Evolutionary conservation across 2,888 invertebrate species (phyloP), one percentile per base, ranked within the genome.

Genomic region (Bhutanitis thaidina): DNA sequence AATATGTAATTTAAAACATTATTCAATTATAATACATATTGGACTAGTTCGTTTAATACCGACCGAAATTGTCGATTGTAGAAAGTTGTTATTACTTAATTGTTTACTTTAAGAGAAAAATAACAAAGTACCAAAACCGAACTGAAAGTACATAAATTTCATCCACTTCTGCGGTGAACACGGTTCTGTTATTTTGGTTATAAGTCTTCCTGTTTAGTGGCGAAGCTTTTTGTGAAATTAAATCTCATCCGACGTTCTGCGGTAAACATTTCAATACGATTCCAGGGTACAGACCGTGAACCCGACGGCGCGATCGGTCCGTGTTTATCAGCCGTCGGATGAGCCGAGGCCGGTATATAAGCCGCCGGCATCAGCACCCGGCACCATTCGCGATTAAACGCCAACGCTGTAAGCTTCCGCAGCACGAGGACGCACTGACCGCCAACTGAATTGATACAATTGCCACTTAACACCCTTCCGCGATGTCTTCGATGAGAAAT

Each of bases 281-380:
- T 85, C 86, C 87, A 81, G 87, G 82, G 81, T 75, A 71, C 55
- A 60, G 81, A 78, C 88, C 88, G 78, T 89, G 88, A 89, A 88
- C 88, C 80, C 80, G 46, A 3, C 38, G 37, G 30, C 38, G 32
- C 43, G 30, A 38, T 77, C 77, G 65, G 69, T 73, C 71, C 70
- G 67, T 71, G 75, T 77, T 74, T 74, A 74, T 76, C 64, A 70
- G 79, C 71, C 69, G 80, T 75, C 81, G 81, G 86, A 85, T 82
- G 84, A 80, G 74, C 74, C 88, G 88, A 89, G 88, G 88, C 86
- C 86, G 80, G 79, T 88, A 87, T 89, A 88, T 84, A 89, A 87
- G 72, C 71, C 70, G 67, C 63, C 72, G 71, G 66, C 69, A 67
- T 69, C 79, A 77, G 69, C 79, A 81, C 79, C 82, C 80, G 83